These are phyloP conservation scores for Gari tellinella DNA, from an alignment of 2,888 invertebrate species.

Conservation along the genomic window DNA sequence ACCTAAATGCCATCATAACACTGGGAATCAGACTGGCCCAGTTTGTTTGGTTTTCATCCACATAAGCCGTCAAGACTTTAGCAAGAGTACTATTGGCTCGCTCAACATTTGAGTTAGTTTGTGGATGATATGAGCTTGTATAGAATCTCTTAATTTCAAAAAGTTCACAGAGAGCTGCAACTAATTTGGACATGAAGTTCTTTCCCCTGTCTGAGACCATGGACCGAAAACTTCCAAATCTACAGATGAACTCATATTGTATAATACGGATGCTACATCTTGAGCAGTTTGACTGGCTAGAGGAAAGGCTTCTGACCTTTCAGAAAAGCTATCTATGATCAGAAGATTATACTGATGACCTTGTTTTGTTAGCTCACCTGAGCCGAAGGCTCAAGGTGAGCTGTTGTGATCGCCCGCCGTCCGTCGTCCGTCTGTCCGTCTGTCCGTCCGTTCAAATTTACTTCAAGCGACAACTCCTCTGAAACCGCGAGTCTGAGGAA, in stretches of 20 bases:
- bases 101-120: slow-evolving; percentile 44
- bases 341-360: slow-evolving; percentile 29
- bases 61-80: slow-evolving; percentile 34
- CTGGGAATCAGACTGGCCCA: no score
- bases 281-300: slow-evolving; percentile 44
- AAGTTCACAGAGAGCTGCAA: slow-evolving; percentile 45
- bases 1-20: no score
- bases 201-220: slow-evolving; percentile 35
- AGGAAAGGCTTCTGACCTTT: slow-evolving; percentile 59
- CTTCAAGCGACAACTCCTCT: no score
- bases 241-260: slow-evolving; percentile 40
- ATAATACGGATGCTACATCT: slow-evolving; percentile 47
- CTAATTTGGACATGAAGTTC: slow-evolving; percentile 58
- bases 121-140: slow-evolving; percentile 51
- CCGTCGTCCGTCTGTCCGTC: no score
- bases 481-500: no score
- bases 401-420: no score
- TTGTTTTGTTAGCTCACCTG: no score
- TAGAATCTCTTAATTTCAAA: slow-evolving; percentile 42
- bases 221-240: slow-evolving; percentile 50
- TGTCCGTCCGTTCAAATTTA: no score
- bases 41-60: no score
- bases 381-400: no score
- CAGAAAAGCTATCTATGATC: slow-evolving; percentile 39
- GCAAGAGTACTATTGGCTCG: slow-evolving; percentile 35